phyloP scores from a whole-genome alignment of 2,888 invertebrate species.

The Dorcus hopei region DNA sequence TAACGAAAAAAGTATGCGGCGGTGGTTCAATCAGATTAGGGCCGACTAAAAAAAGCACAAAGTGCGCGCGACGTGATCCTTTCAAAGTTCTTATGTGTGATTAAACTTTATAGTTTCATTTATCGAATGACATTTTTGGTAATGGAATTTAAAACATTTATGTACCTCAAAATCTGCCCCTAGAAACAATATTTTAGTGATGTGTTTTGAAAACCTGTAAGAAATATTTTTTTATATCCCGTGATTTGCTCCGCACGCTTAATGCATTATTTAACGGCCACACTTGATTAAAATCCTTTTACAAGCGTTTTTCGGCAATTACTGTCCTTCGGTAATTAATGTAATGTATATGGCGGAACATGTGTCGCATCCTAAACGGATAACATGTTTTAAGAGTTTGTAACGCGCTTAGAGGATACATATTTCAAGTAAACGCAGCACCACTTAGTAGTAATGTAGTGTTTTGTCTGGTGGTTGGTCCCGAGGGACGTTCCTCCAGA shows the following conservation, averaged over 20 bases:
- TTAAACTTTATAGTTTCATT: too few species aligned
- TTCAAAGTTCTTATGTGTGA: too few species aligned
- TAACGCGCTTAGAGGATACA: slow-evolving; percentile 16
- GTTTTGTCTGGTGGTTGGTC: slow-evolving; percentile 44
- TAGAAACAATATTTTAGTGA: too few species aligned
- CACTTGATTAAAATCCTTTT: not conserved
- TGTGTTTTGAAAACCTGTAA: too few species aligned
- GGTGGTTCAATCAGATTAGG: slow-evolving; percentile 32
- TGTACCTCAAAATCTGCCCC: too few species aligned
- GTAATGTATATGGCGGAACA: slow-evolving; percentile 4
- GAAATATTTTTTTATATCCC: not conserved
- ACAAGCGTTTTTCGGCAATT: slow-evolving; percentile 2
- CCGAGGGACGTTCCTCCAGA: slow-evolving; percentile 33
- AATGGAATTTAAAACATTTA: too few species aligned
- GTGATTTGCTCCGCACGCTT: not conserved
- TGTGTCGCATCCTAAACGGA: slow-evolving; percentile 5
- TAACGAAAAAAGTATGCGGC: slow-evolving; percentile 31
- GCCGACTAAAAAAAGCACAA: slow-evolving; percentile 10
- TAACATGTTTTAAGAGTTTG: slow-evolving; percentile 8
- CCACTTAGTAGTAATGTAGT: slow-evolving; percentile 45
- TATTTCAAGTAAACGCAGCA: slow-evolving; percentile 20
- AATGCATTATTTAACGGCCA: slow-evolving; percentile 5
- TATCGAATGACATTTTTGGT: too few species aligned
- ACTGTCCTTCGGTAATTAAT: slow-evolving; percentile 7
- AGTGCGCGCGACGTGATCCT: too few species aligned